phyloP scores from a whole-genome alignment of 2,797 vertebrate genomes.

The Acrossocheilus fasciatus region DNA sequence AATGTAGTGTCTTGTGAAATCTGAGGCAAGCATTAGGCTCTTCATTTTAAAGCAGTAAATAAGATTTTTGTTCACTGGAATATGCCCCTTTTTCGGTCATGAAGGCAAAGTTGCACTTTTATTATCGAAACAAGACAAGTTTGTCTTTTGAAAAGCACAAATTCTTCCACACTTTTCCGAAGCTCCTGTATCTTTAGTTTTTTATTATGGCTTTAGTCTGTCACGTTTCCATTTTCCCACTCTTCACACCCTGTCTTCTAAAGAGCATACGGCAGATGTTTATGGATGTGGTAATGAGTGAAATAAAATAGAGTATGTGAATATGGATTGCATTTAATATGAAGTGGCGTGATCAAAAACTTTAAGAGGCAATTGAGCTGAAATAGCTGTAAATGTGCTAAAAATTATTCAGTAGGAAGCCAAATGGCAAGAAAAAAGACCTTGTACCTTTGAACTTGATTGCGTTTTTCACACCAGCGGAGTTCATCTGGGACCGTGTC shows the following conservation, averaged over 20 bases:
- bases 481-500: constrained; percentile 42
- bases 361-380: constrained; percentile 60
- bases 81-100: not conserved
- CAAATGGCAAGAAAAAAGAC: constrained; percentile 52
- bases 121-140: not conserved
- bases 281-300: constrained; percentile 62
- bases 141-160: not conserved
- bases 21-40: not conserved
- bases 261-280: constrained; percentile 50
- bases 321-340: constrained; percentile 37
- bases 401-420: constrained; percentile 47
- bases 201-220: not conserved
- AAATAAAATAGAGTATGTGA: constrained; percentile 52
- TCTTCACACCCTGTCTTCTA: constrained; percentile 34
- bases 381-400: constrained; percentile 64
- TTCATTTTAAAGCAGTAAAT: not conserved
- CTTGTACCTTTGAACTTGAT: constrained; percentile 41
- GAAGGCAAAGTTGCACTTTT: not conserved
- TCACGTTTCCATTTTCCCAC: constrained; percentile 13
- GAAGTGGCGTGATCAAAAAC: constrained; percentile 11
- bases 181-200: constrained; percentile 12
- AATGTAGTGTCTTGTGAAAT: constrained; percentile 60
- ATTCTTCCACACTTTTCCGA: not conserved
- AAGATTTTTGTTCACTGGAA: not conserved
- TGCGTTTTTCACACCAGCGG: constrained; percentile 23